Conservation (phyloP, 2,888 invertebrate genomes). For the Drepana falcataria region DNA sequence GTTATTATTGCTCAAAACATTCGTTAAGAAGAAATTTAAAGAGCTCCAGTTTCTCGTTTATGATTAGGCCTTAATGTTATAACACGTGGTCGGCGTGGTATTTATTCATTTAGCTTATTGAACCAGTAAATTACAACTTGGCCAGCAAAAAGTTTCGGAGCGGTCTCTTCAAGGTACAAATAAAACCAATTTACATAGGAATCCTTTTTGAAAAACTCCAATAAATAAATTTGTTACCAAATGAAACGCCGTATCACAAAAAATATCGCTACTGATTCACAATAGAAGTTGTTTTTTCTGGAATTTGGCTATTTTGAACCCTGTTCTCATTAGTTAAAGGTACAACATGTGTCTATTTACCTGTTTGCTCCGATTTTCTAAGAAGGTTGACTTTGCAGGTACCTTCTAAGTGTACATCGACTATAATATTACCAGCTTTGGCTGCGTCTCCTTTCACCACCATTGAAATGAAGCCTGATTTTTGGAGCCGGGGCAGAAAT, state of each 20-base stretch:
- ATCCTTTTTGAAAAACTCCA: conserved; percentile 51
- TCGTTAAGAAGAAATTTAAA: too few relatives aligned
- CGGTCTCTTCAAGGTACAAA: conserved; percentile 45
- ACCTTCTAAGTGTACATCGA: conserved; percentile 18
- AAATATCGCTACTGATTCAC: conserved; percentile 26
- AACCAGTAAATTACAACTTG: conserved; percentile 32
- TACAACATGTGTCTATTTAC: conserved; percentile 2
- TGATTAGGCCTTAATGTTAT: too few relatives aligned
- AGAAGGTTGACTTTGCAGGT: conserved; percentile 19
- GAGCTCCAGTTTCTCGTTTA: too few relatives aligned
- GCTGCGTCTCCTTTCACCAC: too few relatives aligned
- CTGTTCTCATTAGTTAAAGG: conserved; percentile 11
- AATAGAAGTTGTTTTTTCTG: conserved; percentile 19
- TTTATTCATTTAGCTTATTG: conserved; percentile 9
- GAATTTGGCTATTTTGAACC: conserved; percentile 19
- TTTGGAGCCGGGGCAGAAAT: too few relatives aligned
- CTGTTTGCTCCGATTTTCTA: conserved; percentile 15
- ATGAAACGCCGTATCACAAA: conserved; percentile 44
- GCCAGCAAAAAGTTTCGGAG: conserved; percentile 27
- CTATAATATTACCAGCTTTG: not conserved
- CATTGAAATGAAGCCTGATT: too few relatives aligned
- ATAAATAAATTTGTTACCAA: conserved; percentile 48
- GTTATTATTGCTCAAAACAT: too few relatives aligned
- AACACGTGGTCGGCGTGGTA: not conserved
- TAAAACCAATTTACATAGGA: conserved; percentile 53